Evolutionary conservation across 2,888 invertebrate genomes (phyloP).

Genomic region (Thera obeliscata): DNA sequence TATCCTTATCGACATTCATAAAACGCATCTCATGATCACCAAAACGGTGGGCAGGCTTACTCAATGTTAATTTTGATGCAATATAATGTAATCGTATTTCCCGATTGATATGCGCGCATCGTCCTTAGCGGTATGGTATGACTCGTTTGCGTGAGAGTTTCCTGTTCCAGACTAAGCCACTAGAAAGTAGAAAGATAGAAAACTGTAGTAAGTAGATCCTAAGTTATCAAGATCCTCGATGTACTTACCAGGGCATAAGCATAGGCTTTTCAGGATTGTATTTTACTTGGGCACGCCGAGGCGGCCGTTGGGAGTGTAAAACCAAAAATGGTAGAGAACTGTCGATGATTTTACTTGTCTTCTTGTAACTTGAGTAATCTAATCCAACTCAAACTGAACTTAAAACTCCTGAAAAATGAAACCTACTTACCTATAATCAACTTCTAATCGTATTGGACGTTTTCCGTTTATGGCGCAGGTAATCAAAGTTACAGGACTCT

Average conservation of each 20-base stretch:
- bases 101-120: conserved; percentile 66
- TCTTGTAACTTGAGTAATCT: not conserved
- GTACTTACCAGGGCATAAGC: not conserved
- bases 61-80: conserved; percentile 34
- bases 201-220: not conserved
- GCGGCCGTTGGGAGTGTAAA: too few relatives aligned
- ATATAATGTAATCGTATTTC: conserved; percentile 51
- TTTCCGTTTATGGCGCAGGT: not conserved
- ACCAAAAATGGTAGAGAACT: too few relatives aligned
- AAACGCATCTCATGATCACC: conserved; percentile 25
- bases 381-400: not conserved
- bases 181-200: conserved; percentile 47
- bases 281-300: too few relatives aligned
- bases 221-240: not conserved
- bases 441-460: not conserved
- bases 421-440: not conserved
- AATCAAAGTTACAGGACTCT: not conserved
- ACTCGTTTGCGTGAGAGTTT: conserved; percentile 72
- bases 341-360: too few relatives aligned
- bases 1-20: conserved; percentile 24
- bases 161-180: conserved; percentile 58
- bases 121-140: conserved; percentile 40
- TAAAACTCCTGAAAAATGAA: not conserved
- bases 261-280: too few relatives aligned
- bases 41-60: conserved; percentile 37